phyloP scores from a whole-genome alignment of 1,140 invertebrate species.

The Drosophila takahashii region DNA sequence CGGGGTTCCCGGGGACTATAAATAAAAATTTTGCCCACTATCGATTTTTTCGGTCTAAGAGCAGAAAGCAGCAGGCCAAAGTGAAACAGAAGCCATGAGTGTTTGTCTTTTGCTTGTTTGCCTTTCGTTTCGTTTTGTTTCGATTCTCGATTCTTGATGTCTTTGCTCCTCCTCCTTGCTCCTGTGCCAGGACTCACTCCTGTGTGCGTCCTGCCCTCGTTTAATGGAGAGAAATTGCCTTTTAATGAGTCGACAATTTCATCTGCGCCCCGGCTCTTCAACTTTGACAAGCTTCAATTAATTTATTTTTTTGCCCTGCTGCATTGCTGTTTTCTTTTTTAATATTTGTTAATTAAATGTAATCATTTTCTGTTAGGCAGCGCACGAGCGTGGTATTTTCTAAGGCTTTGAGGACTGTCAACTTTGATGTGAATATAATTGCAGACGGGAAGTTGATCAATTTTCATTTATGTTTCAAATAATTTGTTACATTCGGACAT shows the following conservation, averaged over 20 bases:
- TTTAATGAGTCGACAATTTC: slow-evolving; percentile 79
- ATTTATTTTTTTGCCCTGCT: slow-evolving; percentile 15
- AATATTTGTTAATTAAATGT: slow-evolving; percentile 22
- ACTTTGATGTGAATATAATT: slow-evolving; percentile 3
- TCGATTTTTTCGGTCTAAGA: slow-evolving; percentile 60
- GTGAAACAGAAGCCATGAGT: slow-evolving; percentile 57
- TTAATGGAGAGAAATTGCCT: slow-evolving; percentile 77
- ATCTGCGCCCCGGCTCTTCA: slow-evolving; percentile 38
- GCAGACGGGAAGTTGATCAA: background rate
- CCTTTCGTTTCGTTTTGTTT: slow-evolving; percentile 51
- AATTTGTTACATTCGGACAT: background rate
- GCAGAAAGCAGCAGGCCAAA: slow-evolving; percentile 27
- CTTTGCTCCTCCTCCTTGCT: slow-evolving; percentile 19
- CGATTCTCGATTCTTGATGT: slow-evolving; percentile 39
- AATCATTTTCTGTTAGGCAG: slow-evolving; percentile 18
- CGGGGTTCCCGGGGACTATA: slow-evolving; percentile 55
- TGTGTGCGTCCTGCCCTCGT: slow-evolving; percentile 14
- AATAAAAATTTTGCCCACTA: slow-evolving; percentile 73
- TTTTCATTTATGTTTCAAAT: background rate
- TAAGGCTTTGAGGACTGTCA: background rate
- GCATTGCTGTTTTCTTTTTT: slow-evolving; percentile 3
- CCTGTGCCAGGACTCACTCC: background rate
- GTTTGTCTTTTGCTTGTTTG: slow-evolving; percentile 74
- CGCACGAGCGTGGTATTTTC: background rate
- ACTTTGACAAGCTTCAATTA: slow-evolving; percentile 47